These are phyloP conservation scores for Amphiprion ocellaris DNA, from an alignment of 2,113 vertebrate genomes.

Conservation along the genomic window DNA sequence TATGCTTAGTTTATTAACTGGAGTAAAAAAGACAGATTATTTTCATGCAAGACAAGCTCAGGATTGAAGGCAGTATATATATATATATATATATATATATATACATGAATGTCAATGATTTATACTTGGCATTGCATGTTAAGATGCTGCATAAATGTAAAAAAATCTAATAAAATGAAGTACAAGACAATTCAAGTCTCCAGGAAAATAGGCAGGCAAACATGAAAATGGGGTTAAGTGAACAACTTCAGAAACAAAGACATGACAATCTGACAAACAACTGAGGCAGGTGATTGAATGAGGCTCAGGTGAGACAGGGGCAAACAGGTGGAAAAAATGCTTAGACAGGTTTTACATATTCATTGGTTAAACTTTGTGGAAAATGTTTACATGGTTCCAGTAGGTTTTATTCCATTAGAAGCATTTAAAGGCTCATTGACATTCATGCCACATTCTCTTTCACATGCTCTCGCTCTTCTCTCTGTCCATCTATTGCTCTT, in stretches of 20 bases:
- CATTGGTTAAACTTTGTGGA: conserved; percentile 22
- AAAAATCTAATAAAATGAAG: not conserved
- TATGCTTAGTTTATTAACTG: conserved; percentile 16
- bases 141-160: conserved; percentile 6
- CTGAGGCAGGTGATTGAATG: not conserved
- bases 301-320: too few species aligned
- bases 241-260: not conserved
- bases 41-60: not conserved
- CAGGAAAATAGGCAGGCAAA: too few species aligned
- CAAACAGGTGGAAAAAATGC: not conserved
- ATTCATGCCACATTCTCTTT: conserved; percentile 52
- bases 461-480: conserved; percentile 11
- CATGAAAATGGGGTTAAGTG: not conserved
- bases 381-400: conserved; percentile 46
- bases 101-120: too few species aligned
- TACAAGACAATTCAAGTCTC: too few species aligned
- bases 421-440: conserved; percentile 60
- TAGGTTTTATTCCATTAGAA: conserved; percentile 60
- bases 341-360: not conserved
- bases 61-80: too few species aligned
- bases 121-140: too few species aligned
- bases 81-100: too few species aligned
- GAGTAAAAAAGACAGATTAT: not conserved
- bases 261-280: conserved; percentile 2
- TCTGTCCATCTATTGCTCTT: conserved; percentile 13